These are phyloP conservation scores for Mythimna vitellina DNA, from an alignment of 2,888 invertebrate genomes.

Conservation along the genomic window DNA sequence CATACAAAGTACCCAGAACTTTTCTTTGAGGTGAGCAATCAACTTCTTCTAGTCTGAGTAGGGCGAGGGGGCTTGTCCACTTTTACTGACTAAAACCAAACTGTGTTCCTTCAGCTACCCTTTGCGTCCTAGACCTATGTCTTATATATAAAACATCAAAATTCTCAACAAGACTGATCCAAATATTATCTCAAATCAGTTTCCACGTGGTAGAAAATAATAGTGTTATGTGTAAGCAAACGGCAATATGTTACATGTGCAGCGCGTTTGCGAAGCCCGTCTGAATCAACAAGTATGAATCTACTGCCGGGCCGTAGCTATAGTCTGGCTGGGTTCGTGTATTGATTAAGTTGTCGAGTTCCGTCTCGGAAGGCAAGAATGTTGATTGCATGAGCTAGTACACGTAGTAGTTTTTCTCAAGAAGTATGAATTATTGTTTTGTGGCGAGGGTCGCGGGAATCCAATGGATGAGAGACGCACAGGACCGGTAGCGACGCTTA, in stretches of 20 bases:
- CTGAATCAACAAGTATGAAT: slow-evolving; percentile 83
- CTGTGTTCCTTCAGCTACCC: no score
- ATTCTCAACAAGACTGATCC: not conserved
- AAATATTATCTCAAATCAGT: slow-evolving; percentile 27
- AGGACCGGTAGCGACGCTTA: no score
- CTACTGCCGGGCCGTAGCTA: slow-evolving; percentile 50
- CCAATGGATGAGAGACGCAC: no score
- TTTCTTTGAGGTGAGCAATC: not conserved
- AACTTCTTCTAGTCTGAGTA: not conserved
- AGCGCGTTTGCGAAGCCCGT: slow-evolving; percentile 70
- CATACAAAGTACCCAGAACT: no score
- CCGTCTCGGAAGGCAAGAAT: not conserved
- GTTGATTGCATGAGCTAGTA: no score
- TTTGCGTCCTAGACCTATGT: not conserved
- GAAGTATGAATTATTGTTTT: no score
- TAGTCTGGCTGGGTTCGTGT: slow-evolving; percentile 17
- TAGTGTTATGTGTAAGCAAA: slow-evolving; percentile 51
- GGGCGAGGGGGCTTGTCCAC: not conserved
- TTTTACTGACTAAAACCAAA: no score
- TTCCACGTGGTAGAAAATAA: slow-evolving; percentile 50
- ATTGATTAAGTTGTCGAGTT: slow-evolving; percentile 1
- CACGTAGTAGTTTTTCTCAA: no score
- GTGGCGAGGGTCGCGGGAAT: no score
- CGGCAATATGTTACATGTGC: slow-evolving; percentile 61
- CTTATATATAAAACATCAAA: not conserved